Base-by-base conservation (phyloP, 2,797 vertebrate genomes). In the Premnoplex brunnescens region DNA sequence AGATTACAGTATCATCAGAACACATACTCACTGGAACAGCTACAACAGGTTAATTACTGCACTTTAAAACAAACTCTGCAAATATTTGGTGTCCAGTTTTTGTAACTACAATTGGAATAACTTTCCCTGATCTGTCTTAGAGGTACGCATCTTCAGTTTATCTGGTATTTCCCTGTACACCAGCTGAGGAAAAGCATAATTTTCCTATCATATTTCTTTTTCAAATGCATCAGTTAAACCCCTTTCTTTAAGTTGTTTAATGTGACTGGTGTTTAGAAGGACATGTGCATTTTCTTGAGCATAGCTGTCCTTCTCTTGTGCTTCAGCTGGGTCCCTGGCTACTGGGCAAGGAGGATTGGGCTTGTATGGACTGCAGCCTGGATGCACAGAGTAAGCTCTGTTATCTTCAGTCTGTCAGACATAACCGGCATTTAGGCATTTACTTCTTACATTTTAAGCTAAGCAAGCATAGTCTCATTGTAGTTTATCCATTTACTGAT, bases 21-120 rank as follows among this genome's bases (percentile, higher is more conserved):
- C 8, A 51, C 1, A 12, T 36, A 23, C 4, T 11, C 21, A 11
- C 9, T 6, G 6, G 13, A 10, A 46, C 2, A 58, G 32, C 28
- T 41, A n/a, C 19, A 63, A 26, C 14, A 75, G 26, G 7, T 58
- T 69, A 77, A 54, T 13, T 48, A 55, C 3, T 46, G 46, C 10
- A 52, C 44, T 62, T 67, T 4, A 39, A 77, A 22, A 0, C 9
- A 32, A 41, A 23, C 17, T 66, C 44, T 81, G 34, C n/a, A 78
- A 46, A 37, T 36, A 24, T 52, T 68, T 74, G 63, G 44, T 14
- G 14, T 52, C 22, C 11, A 6, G 6, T 69, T 85, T 69, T 10
- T 89, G 60, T 28, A 80, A 46, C 17, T 77, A 21, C 12, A 48
- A 6, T 14, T 56, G 15, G 27, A 83, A 49, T 23, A 75, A 24